Percentiles rank a stretch among this genome's conserved stretches.
Evolutionary conservation across 2,888 invertebrate species (phyloP).

Genomic region (Timema podura): DNA sequence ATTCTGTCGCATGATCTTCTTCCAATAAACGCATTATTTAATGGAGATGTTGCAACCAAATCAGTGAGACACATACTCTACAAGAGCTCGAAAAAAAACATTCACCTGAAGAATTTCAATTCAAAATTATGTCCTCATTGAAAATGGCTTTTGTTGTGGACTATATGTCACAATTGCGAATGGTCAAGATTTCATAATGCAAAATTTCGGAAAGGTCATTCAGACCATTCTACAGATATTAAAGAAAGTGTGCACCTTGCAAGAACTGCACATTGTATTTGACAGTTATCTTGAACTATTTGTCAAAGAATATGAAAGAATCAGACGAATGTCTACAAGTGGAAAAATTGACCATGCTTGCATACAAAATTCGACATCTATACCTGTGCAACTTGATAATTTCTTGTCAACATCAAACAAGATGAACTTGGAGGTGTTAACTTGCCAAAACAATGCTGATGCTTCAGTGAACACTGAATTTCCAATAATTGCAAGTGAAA

Average conservation of each 20-base stretch:
- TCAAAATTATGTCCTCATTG: not conserved
- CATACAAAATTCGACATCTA: not conserved
- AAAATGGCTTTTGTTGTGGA: slow-evolving; percentile 7
- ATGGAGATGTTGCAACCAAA: slow-evolving; percentile 1
- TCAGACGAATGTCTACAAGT: slow-evolving; percentile 6
- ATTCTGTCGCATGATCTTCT: not conserved
- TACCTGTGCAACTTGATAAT: not conserved
- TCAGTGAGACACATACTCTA: not conserved
- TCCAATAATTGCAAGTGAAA: slow-evolving; percentile 4
- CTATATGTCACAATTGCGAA: not conserved
- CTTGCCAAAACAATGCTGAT: not conserved
- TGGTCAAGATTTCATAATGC: not conserved
- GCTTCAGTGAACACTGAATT: slow-evolving; percentile 1
- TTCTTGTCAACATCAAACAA: not conserved
- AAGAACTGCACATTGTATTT: slow-evolving; percentile 4
- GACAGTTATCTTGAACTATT: not conserved
- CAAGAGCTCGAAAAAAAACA: slow-evolving; percentile 5
- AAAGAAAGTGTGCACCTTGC: not conserved
- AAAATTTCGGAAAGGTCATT: not conserved
- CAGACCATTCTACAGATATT: not conserved
- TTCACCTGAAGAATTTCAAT: slow-evolving; percentile 4
- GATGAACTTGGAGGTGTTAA: not conserved
- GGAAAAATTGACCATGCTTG: not conserved
- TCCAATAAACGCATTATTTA: slow-evolving; percentile 3
- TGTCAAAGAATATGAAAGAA: slow-evolving; percentile 3